A percentile compares a stretch with the other conserved stretches of the same genome.
Conservation (phyloP, 2,113 vertebrate genomes). For the Centropus bengalensis region DNA sequence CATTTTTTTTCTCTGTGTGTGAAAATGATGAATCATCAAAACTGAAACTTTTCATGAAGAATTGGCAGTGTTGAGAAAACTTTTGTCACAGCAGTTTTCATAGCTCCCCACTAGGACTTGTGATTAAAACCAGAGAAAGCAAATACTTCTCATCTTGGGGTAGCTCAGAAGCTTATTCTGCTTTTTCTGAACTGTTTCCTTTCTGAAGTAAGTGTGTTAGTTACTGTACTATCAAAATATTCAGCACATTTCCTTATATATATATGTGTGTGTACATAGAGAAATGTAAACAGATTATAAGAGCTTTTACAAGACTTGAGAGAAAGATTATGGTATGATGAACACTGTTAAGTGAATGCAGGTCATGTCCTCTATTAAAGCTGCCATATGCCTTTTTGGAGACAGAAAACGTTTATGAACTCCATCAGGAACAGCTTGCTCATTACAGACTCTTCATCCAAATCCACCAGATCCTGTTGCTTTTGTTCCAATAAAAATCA, state of each 20-base stretch:
- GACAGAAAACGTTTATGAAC: background rate
- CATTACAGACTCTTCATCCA: background rate
- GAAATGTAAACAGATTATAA: background rate
- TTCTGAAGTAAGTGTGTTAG: background rate
- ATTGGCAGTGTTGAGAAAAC: background rate
- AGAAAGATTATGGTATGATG: background rate
- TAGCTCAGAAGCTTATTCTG: background rate
- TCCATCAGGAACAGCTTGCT: background rate
- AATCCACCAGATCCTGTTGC: background rate
- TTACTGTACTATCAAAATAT: background rate
- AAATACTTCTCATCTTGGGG: background rate
- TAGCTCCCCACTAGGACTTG: background rate
- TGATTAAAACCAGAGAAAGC: constrained; percentile 29
- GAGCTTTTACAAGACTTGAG: background rate
- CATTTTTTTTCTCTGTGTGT: background rate
- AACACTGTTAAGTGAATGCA: background rate
- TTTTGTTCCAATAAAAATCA: constrained; percentile 4
- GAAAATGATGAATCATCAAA: constrained; percentile 67
- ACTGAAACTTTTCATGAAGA: constrained; percentile 45
- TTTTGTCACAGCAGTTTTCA: constrained; percentile 27
- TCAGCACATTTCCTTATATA: background rate
- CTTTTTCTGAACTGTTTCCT: background rate
- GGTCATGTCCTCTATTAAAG: background rate
- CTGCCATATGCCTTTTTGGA: background rate
- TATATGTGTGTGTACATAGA: background rate